Conservation (phyloP, 2,888 invertebrate species). For the Boloria selene region DNA sequence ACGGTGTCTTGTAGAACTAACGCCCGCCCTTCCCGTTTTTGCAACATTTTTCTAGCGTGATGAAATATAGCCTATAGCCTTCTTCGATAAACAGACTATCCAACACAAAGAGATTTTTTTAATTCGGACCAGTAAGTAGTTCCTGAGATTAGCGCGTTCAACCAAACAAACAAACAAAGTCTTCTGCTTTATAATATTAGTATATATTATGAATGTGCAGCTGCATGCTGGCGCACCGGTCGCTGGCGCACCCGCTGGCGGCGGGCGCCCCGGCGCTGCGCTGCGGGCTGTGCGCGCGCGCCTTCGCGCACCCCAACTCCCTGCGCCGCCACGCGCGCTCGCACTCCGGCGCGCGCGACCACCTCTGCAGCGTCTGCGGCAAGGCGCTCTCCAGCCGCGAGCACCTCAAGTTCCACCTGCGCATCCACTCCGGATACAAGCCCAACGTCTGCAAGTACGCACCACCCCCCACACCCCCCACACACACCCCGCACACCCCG, state of each 20-base stretch:
- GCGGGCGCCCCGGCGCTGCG: slow-evolving; percentile 64
- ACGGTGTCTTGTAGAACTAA: no score
- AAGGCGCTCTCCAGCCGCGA: slow-evolving; percentile 83
- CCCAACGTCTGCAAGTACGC: slow-evolving; percentile 81
- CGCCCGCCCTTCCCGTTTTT: no score
- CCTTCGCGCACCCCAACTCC: slow-evolving; percentile 79
- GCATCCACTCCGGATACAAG: slow-evolving; percentile 84
- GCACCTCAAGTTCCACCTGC: slow-evolving; percentile 83
- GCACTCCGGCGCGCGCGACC: slow-evolving; percentile 78
- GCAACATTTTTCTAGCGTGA: no score
- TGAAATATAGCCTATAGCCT: no score
- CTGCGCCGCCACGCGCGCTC: slow-evolving; percentile 74
- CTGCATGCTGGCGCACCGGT: slow-evolving; percentile 67
- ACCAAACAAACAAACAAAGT: no score
- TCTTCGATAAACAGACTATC: no score
- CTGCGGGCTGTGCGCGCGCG: slow-evolving; percentile 69
- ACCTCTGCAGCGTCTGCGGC: slow-evolving; percentile 83
- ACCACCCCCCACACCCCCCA: slow-evolving; percentile 45
- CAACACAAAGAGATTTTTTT: no score
- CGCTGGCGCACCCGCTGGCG: slow-evolving; percentile 64
- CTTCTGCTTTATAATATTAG: no score
- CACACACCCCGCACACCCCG: no score
- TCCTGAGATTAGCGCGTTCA: no score
- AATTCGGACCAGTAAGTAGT: no score
- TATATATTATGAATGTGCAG: slow-evolving; percentile 47